Conservation (phyloP, 1,140 invertebrate genomes). For the Drosophila yakuba region DNA sequence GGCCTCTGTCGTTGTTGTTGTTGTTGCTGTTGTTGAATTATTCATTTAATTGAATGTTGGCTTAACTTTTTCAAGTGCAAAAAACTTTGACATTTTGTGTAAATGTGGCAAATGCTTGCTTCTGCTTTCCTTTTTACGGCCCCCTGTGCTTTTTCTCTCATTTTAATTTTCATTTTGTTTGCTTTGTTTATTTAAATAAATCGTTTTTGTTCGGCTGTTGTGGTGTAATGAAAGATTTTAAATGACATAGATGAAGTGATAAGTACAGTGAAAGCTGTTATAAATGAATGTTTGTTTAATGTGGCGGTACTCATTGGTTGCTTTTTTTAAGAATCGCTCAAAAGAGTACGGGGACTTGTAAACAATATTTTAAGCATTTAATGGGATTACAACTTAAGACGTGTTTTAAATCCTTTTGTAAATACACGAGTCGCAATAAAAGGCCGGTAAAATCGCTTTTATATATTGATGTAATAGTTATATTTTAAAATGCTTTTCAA, state of each 20-base stretch:
- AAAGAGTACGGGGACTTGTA: too few relatives aligned
- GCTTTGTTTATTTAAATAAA: conserved; percentile 47
- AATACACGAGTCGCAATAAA: too few relatives aligned
- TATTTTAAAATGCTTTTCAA: too few relatives aligned
- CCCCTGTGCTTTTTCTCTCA: background rate
- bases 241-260: conserved; percentile 21
- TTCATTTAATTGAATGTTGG: conserved; percentile 77
- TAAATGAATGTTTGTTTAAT: too few relatives aligned
- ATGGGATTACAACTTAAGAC: too few relatives aligned
- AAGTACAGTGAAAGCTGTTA: background rate
- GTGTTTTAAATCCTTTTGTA: too few relatives aligned
- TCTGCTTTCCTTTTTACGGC: conserved; percentile 24
- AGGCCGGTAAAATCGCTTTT: too few relatives aligned
- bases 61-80: conserved; percentile 79
- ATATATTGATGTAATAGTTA: too few relatives aligned
- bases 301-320: too few relatives aligned
- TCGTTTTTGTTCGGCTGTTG: conserved; percentile 24
- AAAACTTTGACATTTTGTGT: conserved; percentile 81
- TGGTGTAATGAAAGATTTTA: conserved; percentile 22
- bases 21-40: conserved; percentile 51
- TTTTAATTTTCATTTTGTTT: conserved; percentile 16
- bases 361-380: too few relatives aligned
- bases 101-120: conserved; percentile 74
- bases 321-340: too few relatives aligned
- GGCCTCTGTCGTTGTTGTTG: conserved; percentile 54